A percentile compares a stretch with the other conserved stretches of the same genome.
phyloP scores from a whole-genome alignment of 2,113 vertebrate species.

The Holacanthus passer region DNA sequence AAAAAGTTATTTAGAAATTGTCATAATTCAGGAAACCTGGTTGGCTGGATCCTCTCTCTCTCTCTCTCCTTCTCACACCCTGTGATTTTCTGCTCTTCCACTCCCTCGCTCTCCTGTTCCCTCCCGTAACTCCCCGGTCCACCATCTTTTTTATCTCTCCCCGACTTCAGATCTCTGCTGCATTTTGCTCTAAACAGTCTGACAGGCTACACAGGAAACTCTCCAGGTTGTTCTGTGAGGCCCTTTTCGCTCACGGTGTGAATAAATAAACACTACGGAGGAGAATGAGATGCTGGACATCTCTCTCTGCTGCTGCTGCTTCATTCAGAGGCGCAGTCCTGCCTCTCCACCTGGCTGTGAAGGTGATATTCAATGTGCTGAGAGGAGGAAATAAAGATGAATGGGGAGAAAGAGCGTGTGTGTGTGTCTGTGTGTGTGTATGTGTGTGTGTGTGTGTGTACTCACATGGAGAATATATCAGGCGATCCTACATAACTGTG shows the following conservation, averaged over 20 bases:
- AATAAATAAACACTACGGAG: constrained; percentile 48
- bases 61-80: background rate
- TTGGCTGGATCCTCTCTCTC: background rate
- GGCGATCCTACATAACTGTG: background rate
- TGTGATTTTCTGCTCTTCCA: constrained; percentile 3
- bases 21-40: background rate
- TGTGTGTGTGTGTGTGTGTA: constrained; percentile 1
- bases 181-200: constrained; percentile 45
- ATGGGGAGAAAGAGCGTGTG: constrained; percentile 20
- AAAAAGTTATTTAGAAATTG: background rate
- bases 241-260: constrained; percentile 44
- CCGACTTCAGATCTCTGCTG: constrained; percentile 31
- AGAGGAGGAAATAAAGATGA: constrained; percentile 32
- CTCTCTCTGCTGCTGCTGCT: constrained; percentile 26
- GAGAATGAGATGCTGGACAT: constrained; percentile 38
- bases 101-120: constrained; percentile 20
- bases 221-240: constrained; percentile 46
- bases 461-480: background rate
- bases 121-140: constrained; percentile 19
- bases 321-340: constrained; percentile 36
- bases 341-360: constrained; percentile 49
- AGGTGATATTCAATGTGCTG: constrained; percentile 48
- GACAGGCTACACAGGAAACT: constrained; percentile 42
- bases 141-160: constrained; percentile 6
- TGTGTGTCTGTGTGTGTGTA: background rate